phyloP scores from a whole-genome alignment of 2,888 invertebrate species.

The Brachynemurus nebulosus region DNA sequence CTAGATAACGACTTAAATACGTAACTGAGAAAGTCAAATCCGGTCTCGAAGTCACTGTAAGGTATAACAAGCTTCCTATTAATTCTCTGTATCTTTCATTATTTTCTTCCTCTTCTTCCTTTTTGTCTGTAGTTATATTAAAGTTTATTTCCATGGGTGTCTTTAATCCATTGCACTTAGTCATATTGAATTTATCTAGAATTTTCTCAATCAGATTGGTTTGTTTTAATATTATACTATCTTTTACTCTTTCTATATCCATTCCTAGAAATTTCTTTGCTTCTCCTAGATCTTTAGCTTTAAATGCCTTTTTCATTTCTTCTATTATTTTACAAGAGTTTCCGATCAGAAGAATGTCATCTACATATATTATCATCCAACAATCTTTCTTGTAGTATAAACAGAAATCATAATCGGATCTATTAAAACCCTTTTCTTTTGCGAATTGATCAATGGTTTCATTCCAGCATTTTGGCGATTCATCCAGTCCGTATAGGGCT shows the following conservation, averaged over 20 bases:
- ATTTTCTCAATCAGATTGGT: neutral
- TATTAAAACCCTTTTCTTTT: neutral
- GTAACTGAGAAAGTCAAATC: neutral
- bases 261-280: neutral
- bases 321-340: neutral
- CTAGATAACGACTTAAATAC: neutral
- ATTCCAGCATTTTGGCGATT: neutral
- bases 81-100: neutral
- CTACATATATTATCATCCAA: neutral
- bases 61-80: neutral
- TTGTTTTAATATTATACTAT: neutral
- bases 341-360: neutral
- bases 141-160: neutral
- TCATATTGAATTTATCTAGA: neutral
- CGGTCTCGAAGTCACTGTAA: neutral
- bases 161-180: neutral
- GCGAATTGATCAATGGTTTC: neutral
- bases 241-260: neutral
- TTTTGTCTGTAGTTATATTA: no score
- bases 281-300: neutral
- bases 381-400: neutral
- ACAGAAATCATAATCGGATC: neutral
- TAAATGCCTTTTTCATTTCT: neutral
- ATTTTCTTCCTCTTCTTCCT: neutral
- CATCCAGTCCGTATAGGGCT: neutral